These are phyloP conservation scores for Drosophila parthenogenetica DNA, from an alignment of 2,888 invertebrate genomes.

Conservation along the genomic window DNA sequence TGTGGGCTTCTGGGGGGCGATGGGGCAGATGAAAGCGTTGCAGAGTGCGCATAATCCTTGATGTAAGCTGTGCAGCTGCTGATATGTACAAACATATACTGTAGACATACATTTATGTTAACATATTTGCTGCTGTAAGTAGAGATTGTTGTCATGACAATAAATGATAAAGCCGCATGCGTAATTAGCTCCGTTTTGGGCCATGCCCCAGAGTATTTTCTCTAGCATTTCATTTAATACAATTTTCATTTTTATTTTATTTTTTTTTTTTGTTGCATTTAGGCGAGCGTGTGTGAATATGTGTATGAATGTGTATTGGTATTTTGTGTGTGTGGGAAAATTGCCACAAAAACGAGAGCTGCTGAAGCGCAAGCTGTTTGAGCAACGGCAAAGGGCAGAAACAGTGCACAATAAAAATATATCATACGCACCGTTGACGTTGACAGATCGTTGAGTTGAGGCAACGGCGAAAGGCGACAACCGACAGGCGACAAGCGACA, in stretches of 20 bases:
- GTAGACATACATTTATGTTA: neutral
- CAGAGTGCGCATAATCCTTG: constrained; percentile 33
- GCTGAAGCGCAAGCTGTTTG: constrained; percentile 38
- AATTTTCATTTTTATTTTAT: constrained; percentile 2
- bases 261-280: neutral
- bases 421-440: constrained; percentile 81
- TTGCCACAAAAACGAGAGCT: constrained; percentile 37
- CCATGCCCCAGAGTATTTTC: constrained; percentile 8
- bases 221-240: constrained; percentile 12
- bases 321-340: constrained; percentile 1
- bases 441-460: constrained; percentile 73
- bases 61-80: constrained; percentile 38
- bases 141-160: constrained; percentile 35
- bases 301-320: neutral
- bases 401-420: constrained; percentile 70
- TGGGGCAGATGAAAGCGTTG: neutral
- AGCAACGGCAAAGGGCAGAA: constrained; percentile 24
- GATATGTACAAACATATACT: neutral
- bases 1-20: neutral
- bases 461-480: constrained; percentile 50
- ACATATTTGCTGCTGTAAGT: constrained; percentile 13
- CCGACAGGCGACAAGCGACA: constrained; percentile 27
- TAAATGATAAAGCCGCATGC: constrained; percentile 47
- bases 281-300: neutral
- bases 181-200: constrained; percentile 49